A percentile compares a stretch with the other conserved stretches of the same genome.
Evolutionary conservation across 2,113 vertebrate genomes (phyloP).

Genomic region (Cichladusa arquata): DNA sequence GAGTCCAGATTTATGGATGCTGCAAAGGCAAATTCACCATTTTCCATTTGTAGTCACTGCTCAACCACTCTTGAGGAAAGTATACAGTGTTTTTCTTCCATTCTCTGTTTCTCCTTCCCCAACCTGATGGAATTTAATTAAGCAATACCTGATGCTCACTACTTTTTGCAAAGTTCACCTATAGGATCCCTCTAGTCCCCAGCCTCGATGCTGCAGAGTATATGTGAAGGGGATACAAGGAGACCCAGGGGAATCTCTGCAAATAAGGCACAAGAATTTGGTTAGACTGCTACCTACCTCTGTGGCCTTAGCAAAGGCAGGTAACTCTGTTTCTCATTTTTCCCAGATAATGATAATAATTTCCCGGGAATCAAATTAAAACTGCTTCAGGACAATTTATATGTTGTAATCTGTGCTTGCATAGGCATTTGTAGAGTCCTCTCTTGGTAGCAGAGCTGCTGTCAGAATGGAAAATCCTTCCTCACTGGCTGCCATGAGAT

Average conservation of each 20-base stretch:
- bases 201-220: not conserved
- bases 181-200: too few relatives aligned
- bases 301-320: not conserved
- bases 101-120: not conserved
- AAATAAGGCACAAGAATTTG: not conserved
- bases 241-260: not conserved
- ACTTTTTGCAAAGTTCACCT: not conserved
- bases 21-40: not conserved
- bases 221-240: not conserved
- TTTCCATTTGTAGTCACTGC: not conserved
- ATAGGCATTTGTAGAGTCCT: not conserved
- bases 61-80: not conserved
- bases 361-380: not conserved
- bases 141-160: not conserved
- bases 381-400: not conserved
- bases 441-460: not conserved
- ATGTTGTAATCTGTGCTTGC: fast-evolving
- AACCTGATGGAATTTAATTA: not conserved
- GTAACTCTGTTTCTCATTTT: not conserved
- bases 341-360: not conserved
- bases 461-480: not conserved
- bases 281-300: not conserved
- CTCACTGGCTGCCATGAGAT: not conserved
- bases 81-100: not conserved
- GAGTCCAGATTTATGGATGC: not conserved